Evolutionary conservation across 2,113 vertebrate genomes (phyloP).

Genomic region (Brachionichthys hirsutus): DNA sequence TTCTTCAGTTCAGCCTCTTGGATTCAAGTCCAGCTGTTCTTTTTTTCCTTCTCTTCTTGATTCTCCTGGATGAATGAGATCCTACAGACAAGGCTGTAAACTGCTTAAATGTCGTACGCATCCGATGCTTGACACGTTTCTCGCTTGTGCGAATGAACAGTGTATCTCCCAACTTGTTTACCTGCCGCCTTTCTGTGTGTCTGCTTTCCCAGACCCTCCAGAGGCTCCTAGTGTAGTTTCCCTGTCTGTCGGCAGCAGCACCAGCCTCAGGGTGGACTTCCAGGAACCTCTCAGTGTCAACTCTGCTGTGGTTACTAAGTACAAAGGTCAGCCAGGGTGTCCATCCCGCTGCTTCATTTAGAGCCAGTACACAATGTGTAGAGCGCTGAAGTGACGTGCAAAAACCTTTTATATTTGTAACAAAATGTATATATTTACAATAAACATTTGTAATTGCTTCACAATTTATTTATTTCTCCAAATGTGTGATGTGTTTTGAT

Average conservation of each 20-base stretch:
- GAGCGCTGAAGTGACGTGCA: not conserved
- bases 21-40: too few relatives aligned
- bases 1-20: too few relatives aligned
- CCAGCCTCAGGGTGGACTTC: constrained; percentile 83
- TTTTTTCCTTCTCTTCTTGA: too few relatives aligned
- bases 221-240: constrained; percentile 79
- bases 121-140: not conserved
- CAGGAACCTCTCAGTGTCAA: constrained; percentile 86
- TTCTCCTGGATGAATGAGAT: too few relatives aligned
- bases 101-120: constrained; percentile 7
- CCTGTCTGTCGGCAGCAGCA: constrained; percentile 84
- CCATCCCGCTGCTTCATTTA: constrained; percentile 1
- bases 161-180: constrained; percentile 9
- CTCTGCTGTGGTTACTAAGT: constrained; percentile 88
- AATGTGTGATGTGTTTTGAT: not conserved
- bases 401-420: too few relatives aligned
- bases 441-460: too few relatives aligned
- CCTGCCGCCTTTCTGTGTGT: constrained; percentile 14
- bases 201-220: constrained; percentile 76
- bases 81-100: too few relatives aligned
- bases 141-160: constrained; percentile 1
- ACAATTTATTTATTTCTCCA: too few relatives aligned
- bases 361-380: constrained; percentile 8
- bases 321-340: constrained; percentile 79
- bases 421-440: too few relatives aligned